Base-by-base conservation (phyloP, 1,140 invertebrate species). In the Odontomachus brunneus region DNA sequence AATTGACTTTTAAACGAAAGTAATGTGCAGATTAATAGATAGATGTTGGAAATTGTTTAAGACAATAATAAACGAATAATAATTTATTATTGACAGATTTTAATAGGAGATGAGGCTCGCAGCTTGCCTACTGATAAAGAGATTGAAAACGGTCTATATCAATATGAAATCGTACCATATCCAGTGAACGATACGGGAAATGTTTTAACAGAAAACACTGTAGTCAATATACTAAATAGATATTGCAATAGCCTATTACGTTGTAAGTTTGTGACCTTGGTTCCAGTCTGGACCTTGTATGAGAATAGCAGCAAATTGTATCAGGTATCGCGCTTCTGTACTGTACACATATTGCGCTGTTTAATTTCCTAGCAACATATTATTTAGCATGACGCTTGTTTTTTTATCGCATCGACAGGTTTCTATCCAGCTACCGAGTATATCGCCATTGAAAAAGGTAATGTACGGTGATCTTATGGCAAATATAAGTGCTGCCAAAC, bases 221-320 rank as follows among this genome's bases (percentile, higher is more conserved):
- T 97, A 0, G 97, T 98, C 87, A 92, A 92, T 11, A 89, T 99
- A 1, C 90, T 99, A 3, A 97, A 97, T 94, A 95, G 96, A 87
- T 99, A 97, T 92, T 99, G 98, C 94, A 92, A 94, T 0, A 95
- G 94, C 60, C 92, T 99, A 22, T 96, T 97, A 0, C 96, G 96
- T 87, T 98, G 99, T 93, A 96, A 97, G 22, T 99, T 98, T 92
- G 97, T 97, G 0, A 89, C 93, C 14, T 95, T 98, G 44, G 94
- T 95, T 2, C 97, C 98, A 0, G 95, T 96, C 80, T 97, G 96
- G 95, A 90, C 22, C 19, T 80, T 93, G 80, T 5, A 90, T 94
- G 60, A 89, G 76, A 14, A 0, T 0, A 2, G 2, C 1, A 0
- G n/a, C 0, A 38, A 11, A 15, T 15, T 19, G 5, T 87, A 24